Percentiles rank a stretch among this genome's conserved stretches.
Conservation (phyloP, 2,888 invertebrate genomes). For the Conomelus anceps region DNA sequence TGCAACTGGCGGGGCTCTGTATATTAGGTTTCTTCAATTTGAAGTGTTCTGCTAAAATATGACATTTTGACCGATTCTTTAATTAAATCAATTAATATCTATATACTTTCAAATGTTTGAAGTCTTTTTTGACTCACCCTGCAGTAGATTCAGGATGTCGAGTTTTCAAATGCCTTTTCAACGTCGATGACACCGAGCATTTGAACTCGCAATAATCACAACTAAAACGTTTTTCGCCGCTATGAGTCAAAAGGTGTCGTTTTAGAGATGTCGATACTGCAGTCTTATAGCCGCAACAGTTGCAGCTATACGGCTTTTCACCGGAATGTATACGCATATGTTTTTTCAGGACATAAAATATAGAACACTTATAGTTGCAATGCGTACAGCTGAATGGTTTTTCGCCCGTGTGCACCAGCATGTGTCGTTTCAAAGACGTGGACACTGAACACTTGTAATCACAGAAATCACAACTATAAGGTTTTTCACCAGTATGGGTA, state of each 20-base stretch:
- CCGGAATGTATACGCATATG: background rate
- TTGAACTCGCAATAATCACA: background rate
- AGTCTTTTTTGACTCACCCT: no score
- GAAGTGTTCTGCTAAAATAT: no score
- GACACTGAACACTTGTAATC: background rate
- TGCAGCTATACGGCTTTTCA: background rate
- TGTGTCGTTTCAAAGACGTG: background rate
- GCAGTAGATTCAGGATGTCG: no score
- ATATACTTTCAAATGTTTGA: no score
- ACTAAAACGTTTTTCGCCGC: background rate
- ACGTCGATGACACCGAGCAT: background rate
- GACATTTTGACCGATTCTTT: no score
- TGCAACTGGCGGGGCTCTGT: no score
- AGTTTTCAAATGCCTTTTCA: background rate
- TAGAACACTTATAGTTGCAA: background rate
- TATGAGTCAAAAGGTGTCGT: background rate
- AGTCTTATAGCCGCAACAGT: background rate
- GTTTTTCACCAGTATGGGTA: background rate
- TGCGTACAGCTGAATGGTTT: background rate
- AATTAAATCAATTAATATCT: no score
- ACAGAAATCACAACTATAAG: background rate
- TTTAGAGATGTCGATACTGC: background rate
- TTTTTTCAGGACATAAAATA: background rate
- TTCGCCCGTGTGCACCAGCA: background rate
- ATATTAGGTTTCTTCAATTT: no score